Base-by-base conservation (phyloP, 2,888 invertebrate species). In the Ferdinandea cuprea region DNA sequence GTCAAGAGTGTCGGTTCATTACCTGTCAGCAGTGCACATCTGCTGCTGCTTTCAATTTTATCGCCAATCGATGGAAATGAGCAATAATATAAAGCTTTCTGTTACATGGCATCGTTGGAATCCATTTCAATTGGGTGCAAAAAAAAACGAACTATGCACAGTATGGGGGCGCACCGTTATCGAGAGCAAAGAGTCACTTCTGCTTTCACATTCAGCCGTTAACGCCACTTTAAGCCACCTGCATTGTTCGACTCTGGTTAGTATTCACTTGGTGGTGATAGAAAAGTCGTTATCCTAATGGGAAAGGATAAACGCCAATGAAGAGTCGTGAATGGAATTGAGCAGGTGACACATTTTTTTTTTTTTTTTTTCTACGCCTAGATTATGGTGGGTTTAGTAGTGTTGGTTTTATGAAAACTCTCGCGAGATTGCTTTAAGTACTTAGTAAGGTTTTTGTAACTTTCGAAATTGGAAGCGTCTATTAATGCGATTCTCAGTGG, bases 261-360 rank as follows among this genome's bases (percentile, higher is more conserved):
- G 68, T 52, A 74, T 74, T 68, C 76, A 69, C 35, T 68, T 46
- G 56, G 56, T 42, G 50, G 32, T 11, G 32, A 59, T 59, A 44
- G 46, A 25, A 46, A 68, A 68, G 61, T 61, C 59, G 44, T 76
- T 68, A 61, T 15, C 44, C 37, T 61, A 68, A 76, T 76, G 69
- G 66, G 28, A 25, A 13, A 28, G 58, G 66, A 74, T 66, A 44
- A 74, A 50, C 48, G 48, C n/a, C 58, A 35, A 48, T 58, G 35
- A 58, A 58, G 58, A 58, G 69, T 48, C 58, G 37, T 58, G 46
- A 48, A 58, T 58, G 46, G 61, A 61, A 46, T 46, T 35, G 19
- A 58, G 48, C 46, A 69, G 69, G 48, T 69, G 69, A 30, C 48
- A 6, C 4, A 8, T n/a, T 32, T 61, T 17, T 46, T 21, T n/a